Percentiles rank a stretch among this genome's conserved stretches.
These are phyloP conservation scores for Rhinogobio ventralis DNA, from an alignment of 2,797 vertebrate genomes.

Conservation along the genomic window DNA sequence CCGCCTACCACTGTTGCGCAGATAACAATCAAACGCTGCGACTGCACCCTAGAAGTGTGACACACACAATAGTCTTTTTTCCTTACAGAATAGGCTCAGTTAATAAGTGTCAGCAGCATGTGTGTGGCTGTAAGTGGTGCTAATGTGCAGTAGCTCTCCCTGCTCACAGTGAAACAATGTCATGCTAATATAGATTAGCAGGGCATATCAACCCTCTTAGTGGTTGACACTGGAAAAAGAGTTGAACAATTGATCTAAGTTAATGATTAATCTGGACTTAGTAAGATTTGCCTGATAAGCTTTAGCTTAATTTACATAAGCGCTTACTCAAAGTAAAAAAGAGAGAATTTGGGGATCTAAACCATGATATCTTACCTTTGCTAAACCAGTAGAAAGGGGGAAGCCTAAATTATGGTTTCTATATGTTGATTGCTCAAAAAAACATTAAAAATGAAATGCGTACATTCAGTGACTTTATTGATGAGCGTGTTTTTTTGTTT, in stretches of 20 bases:
- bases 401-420: not conserved
- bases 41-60: slow-evolving; percentile 37
- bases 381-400: not conserved
- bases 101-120: slow-evolving; percentile 32
- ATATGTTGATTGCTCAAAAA: not conserved
- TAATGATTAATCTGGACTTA: slow-evolving; percentile 33
- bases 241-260: slow-evolving; percentile 35
- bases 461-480: not conserved
- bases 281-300: slow-evolving; percentile 29
- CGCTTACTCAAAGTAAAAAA: slow-evolving; percentile 22
- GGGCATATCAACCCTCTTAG: slow-evolving; percentile 25
- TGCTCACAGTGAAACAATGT: slow-evolving; percentile 47
- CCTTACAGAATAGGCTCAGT: slow-evolving; percentile 28
- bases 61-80: slow-evolving; percentile 3
- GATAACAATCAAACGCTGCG: slow-evolving; percentile 9
- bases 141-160: slow-evolving; percentile 54
- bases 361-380: not conserved
- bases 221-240: slow-evolving; percentile 24
- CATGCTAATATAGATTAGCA: slow-evolving; percentile 48
- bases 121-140: slow-evolving; percentile 47
- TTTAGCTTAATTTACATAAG: slow-evolving; percentile 20
- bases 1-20: slow-evolving; percentile 16
- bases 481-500: not conserved
- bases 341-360: not conserved
- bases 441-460: not conserved